Conservation (phyloP, 2,113 vertebrate species). For the Parotia lawesii region DNA sequence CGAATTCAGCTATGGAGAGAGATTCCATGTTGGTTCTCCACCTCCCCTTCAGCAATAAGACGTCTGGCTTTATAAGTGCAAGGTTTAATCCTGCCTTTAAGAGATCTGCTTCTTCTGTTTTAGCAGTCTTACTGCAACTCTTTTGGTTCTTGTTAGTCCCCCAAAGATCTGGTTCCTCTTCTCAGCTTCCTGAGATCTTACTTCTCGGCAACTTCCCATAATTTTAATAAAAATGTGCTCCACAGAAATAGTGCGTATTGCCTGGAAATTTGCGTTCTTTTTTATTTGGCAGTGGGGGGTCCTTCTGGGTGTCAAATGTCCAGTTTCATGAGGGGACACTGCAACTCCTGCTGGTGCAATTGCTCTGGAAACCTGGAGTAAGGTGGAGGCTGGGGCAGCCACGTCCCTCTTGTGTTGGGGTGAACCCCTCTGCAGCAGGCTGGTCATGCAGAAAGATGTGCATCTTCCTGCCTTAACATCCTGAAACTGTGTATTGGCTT, state of each 20-base stretch:
- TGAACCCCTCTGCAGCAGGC: background rate
- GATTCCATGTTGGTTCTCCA: background rate
- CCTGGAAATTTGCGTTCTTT: background rate
- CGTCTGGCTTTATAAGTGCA: background rate
- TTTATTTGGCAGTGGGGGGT: background rate
- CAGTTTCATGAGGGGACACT: background rate
- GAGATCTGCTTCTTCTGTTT: background rate
- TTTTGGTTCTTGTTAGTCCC: background rate
- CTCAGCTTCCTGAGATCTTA: background rate
- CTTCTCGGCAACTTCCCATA: background rate
- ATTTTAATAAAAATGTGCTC: background rate
- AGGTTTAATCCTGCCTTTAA: background rate
- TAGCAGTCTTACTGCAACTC: background rate
- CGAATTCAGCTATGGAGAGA: background rate
- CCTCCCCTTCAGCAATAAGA: background rate
- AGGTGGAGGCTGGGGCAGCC: background rate
- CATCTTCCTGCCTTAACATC: background rate
- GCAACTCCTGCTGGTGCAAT: background rate
- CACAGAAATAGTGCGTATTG: background rate
- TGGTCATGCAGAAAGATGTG: accelerated
- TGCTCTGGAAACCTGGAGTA: background rate
- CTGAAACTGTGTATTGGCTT: background rate
- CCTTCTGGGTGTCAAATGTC: background rate
- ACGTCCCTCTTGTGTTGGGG: background rate
- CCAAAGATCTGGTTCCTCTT: constrained; percentile 7